These are phyloP conservation scores for Drosophila antonietae DNA, from an alignment of 2,888 invertebrate species.

Conservation along the genomic window DNA sequence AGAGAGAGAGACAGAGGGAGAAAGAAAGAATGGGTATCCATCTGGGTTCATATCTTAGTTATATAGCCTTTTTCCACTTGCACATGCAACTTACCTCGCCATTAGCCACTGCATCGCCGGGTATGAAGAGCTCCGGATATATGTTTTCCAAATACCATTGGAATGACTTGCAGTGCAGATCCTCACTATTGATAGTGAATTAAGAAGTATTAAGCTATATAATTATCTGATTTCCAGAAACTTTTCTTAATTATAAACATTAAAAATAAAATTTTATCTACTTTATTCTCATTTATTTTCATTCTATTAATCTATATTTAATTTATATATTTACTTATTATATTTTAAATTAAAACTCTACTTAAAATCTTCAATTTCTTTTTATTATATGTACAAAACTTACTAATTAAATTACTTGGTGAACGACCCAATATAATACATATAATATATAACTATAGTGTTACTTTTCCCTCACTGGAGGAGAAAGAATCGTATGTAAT, in stretches of 20 bases:
- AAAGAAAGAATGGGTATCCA: not conserved
- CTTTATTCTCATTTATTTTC: no score
- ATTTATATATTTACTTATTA: no score
- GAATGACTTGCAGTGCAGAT: slow-evolving; percentile 97
- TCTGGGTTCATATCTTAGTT: not conserved
- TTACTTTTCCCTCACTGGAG: no score
- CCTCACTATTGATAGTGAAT: slow-evolving; percentile 84
- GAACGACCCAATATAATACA: no score
- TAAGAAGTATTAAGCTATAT: not conserved
- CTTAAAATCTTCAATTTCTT: no score
- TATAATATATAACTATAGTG: not conserved
- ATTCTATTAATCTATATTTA: no score
- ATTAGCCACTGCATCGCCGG: slow-evolving; percentile 97
- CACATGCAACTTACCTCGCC: slow-evolving; percentile 93
- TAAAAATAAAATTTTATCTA: no score
- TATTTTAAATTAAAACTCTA: no score
- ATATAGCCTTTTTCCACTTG: slow-evolving; percentile 29
- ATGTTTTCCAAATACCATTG: slow-evolving; percentile 99
- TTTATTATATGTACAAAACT: no score
- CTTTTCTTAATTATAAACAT: not conserved
- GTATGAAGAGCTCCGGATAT: slow-evolving; percentile 99
- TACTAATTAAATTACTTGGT: no score
- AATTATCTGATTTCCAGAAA: not conserved
- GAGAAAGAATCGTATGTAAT: no score
- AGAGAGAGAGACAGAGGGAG: slow-evolving; percentile 9